A percentile compares a stretch with the other conserved stretches of the same genome.
These are phyloP conservation scores for Spinibarbus caldwelli DNA, from an alignment of 2,797 vertebrate species.

Conservation along the genomic window DNA sequence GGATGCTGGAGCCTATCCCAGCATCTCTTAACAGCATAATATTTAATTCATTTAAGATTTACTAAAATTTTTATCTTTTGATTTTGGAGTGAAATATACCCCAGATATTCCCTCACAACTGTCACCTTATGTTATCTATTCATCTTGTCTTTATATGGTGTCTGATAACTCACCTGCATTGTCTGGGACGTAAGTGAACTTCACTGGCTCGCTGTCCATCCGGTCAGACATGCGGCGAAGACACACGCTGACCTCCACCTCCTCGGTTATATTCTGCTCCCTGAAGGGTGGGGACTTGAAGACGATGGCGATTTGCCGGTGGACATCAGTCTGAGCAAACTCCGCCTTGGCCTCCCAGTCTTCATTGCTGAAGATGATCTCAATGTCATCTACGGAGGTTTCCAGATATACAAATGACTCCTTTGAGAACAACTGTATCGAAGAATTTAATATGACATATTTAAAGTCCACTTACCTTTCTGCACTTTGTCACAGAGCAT, in stretches of 20 bases:
- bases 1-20: neutral
- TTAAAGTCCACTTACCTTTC: conserved; percentile 79
- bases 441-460: neutral
- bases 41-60: neutral
- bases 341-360: conserved; percentile 89
- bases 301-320: conserved; percentile 93
- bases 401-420: neutral
- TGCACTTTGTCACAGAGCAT: conserved; percentile 96
- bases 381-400: conserved; percentile 84
- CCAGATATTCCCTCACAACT: neutral
- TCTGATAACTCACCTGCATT: conserved; percentile 78
- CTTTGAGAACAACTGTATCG: neutral
- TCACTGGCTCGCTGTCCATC: conserved; percentile 87
- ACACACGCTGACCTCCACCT: conserved; percentile 81
- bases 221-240: conserved; percentile 88
- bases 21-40: neutral
- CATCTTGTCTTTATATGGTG: neutral
- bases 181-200: conserved; percentile 85
- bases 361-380: conserved; percentile 85
- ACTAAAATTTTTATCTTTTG: neutral
- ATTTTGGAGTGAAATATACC: neutral
- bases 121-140: neutral
- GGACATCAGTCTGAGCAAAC: conserved; percentile 93
- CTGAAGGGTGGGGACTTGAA: conserved; percentile 89
- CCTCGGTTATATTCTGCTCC: conserved; percentile 83